Base-by-base conservation (phyloP, 2,113 vertebrate genomes). In the Casuarius casuarius region DNA sequence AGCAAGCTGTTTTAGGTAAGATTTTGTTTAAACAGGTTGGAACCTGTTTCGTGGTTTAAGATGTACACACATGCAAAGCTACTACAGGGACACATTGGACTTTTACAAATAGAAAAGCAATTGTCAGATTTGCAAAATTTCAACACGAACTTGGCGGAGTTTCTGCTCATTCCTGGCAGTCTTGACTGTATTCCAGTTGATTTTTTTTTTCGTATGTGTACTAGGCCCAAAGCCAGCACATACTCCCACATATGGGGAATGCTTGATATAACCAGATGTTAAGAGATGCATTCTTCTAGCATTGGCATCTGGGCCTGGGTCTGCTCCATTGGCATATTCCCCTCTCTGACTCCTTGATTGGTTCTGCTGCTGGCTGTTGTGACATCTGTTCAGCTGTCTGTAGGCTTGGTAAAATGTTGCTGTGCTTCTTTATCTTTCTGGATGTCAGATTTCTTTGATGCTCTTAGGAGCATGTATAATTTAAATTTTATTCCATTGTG, bases 311-410 rank as follows among this genome's bases (percentile, higher is more conserved):
- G 92, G 61, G 74, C n/a, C 48, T 96, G 31, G 58, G 52, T 87
- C 66, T 81, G 54, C 10, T 97, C 86, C 87, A 92, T 85, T 91
- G 91, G 86, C 93, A 44, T 23, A 72, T 92, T 82, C 51, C 11
- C 49, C 42, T 91, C 51, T 96, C 79, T 92, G 87, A 95, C 92
- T 92, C 79, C 56, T 48, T 97, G 96, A 97, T 85, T 97, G 90
- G 82, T 87, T 97, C 71, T 76, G 54, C 52, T 94, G 56, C 95
- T 97, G 89, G 49, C 83, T 97, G 59, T 87, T 65, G 67, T 8
- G 68, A 94, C 95, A 98, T 97, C 96, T 98, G 95, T 94, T 98
- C 88, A 86, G 38, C 80, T 97, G 66, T 95, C 94, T 93, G 70
- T 59, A 92, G 92, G 21, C 92, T 97, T 92, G 31, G 44, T 93